Evolutionary conservation across 2,797 vertebrate genomes (phyloP).

Genomic region (Erethizon dorsatum): DNA sequence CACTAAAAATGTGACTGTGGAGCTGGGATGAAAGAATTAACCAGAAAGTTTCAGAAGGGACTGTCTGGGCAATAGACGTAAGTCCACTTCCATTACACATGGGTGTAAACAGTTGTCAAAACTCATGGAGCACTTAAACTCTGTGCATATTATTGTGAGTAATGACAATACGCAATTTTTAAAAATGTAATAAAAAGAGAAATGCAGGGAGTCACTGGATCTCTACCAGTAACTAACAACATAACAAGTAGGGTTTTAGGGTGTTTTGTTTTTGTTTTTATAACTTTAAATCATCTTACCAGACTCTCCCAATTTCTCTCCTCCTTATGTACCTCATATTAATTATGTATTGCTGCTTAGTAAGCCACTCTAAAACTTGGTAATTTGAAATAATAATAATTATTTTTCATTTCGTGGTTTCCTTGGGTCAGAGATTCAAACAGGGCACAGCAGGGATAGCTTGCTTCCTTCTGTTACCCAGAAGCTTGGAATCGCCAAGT

Average conservation of each 20-base stretch:
- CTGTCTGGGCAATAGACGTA: neutral
- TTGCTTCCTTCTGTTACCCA: neutral
- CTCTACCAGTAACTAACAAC: neutral
- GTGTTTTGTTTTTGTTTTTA: neutral
- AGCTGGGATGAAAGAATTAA: neutral
- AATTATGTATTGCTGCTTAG: neutral
- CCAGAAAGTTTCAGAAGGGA: neutral
- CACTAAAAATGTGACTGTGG: neutral
- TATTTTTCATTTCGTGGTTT: neutral
- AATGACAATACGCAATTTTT: neutral
- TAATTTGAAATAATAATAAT: conserved; percentile 4
- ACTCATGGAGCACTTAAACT: conserved; percentile 7
- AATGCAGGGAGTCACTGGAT: neutral
- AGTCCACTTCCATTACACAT: neutral
- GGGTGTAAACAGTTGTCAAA: neutral
- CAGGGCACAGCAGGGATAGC: neutral
- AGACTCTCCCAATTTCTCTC: conserved; percentile 32
- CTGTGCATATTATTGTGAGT: neutral
- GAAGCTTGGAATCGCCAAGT: neutral
- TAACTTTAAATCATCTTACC: neutral
- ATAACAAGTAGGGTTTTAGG: neutral
- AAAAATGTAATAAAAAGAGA: conserved; percentile 13
- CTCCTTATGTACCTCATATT: neutral
- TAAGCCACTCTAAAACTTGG: conserved; percentile 3
- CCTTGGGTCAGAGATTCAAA: conserved; percentile 19